Evolutionary conservation across 2,113 vertebrate species (phyloP).

Genomic region (Noturus placidus): DNA sequence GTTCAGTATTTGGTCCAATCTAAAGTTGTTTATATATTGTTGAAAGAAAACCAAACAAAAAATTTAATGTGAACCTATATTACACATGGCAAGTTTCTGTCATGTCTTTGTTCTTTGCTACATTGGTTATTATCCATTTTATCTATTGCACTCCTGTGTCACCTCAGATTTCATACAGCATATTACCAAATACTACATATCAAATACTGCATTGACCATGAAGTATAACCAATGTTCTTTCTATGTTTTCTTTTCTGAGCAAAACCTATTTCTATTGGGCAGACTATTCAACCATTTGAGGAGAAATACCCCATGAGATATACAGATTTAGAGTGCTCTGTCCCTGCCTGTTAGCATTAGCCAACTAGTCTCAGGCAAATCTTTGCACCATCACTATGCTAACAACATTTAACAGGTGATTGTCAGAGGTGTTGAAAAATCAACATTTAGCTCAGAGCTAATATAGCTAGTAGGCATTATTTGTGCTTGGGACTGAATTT

Average conservation of each 20-base stretch:
- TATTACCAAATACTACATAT: neutral
- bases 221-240: neutral
- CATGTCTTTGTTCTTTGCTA: neutral
- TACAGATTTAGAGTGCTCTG: neutral
- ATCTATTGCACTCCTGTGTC: neutral
- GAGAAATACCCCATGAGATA: neutral
- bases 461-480: no score
- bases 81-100: neutral
- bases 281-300: neutral
- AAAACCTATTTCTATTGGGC: neutral
- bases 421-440: neutral
- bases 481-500: no score
- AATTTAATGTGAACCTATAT: neutral
- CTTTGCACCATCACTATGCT: neutral
- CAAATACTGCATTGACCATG: neutral
- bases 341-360: neutral
- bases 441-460: neutral
- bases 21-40: neutral
- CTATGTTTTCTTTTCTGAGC: neutral
- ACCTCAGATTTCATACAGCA: neutral
- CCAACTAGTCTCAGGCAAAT: neutral
- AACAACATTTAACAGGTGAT: neutral
- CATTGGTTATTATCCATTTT: neutral
- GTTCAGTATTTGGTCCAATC: neutral
- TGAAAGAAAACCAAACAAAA: neutral